Percentiles rank a stretch among this genome's conserved stretches.
Conservation (phyloP, 2,113 vertebrate species). For the Lichenostomus cassidix region DNA sequence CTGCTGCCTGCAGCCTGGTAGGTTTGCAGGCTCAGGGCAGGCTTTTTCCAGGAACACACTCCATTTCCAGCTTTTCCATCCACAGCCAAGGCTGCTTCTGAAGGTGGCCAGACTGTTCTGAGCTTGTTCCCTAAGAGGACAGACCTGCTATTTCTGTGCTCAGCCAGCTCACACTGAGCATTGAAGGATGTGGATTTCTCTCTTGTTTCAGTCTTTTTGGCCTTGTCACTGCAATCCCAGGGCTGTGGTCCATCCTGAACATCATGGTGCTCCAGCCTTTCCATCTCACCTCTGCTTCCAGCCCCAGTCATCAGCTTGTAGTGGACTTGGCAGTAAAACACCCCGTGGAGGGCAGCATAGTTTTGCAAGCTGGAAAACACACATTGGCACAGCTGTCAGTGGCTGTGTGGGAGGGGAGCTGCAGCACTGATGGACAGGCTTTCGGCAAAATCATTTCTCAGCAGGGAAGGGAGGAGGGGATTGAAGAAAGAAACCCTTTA, state of each 20-base stretch:
- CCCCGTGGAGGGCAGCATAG: conserved; percentile 23
- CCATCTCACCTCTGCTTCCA: background rate
- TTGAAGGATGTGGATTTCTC: background rate
- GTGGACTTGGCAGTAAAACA: conserved; percentile 63
- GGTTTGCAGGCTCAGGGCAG: background rate
- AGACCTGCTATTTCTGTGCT: background rate
- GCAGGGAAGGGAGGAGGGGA: background rate
- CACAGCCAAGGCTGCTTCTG: conserved; percentile 40
- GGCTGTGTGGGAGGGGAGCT: background rate
- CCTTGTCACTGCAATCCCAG: background rate
- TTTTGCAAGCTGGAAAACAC: conserved; percentile 66
- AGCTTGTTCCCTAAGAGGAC: conserved; percentile 56
- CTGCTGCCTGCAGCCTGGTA: background rate
- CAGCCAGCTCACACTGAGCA: background rate
- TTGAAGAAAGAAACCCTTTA: conserved; percentile 42
- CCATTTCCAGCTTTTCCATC: background rate
- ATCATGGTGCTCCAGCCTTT: background rate
- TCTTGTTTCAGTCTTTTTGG: background rate
- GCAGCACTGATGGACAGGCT: background rate
- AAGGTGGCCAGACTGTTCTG: conserved; percentile 73
- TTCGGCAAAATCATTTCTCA: background rate
- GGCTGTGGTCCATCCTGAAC: background rate
- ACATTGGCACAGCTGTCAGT: conserved; percentile 22
- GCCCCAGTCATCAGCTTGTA: conserved; percentile 25
- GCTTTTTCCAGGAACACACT: background rate